Evolutionary conservation across 37 sponge, comb jelly and placozoan species (phyloP).

Genomic region (Chondrosia reniformis): DNA sequence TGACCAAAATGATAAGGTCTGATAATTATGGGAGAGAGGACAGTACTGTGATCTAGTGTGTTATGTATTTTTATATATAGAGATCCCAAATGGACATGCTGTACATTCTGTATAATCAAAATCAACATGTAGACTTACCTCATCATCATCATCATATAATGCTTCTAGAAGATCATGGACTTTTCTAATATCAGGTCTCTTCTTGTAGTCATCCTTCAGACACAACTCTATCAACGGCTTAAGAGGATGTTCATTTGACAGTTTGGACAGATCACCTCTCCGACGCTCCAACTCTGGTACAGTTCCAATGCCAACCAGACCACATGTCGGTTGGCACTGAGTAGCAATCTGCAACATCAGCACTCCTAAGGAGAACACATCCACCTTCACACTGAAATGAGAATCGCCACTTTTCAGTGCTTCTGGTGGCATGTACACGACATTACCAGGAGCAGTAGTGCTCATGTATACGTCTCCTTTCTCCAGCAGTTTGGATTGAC

Average conservation of each 20-base stretch:
- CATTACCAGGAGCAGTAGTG: not conserved
- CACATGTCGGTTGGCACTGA: not conserved
- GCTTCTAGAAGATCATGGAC: too few species aligned
- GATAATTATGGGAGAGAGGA: too few species aligned
- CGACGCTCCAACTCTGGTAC: not conserved
- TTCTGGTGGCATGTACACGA: slow-evolving; percentile 2
- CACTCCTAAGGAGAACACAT: not conserved
- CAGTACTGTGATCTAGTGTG: too few species aligned
- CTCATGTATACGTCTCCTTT: not conserved
- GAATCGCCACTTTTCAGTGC: not conserved
- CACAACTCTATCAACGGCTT: not conserved
- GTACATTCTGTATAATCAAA: too few species aligned
- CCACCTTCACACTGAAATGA: not conserved
- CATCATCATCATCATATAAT: too few species aligned
- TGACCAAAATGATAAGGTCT: too few species aligned
- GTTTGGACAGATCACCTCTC: not conserved
- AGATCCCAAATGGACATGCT: too few species aligned
- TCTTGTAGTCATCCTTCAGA: not conserved
- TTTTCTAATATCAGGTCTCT: not conserved
- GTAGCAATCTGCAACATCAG: slow-evolving; percentile 4
- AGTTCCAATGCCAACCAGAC: not conserved
- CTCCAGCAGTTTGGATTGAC: not conserved
- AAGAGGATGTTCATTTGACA: not conserved
- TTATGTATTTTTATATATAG: too few species aligned
- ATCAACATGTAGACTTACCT: too few species aligned